A percentile compares a stretch with the other conserved stretches of the same genome.
Evolutionary conservation across 2,797 vertebrate species (phyloP).

Genomic region (Trachops cirrhosus): DNA sequence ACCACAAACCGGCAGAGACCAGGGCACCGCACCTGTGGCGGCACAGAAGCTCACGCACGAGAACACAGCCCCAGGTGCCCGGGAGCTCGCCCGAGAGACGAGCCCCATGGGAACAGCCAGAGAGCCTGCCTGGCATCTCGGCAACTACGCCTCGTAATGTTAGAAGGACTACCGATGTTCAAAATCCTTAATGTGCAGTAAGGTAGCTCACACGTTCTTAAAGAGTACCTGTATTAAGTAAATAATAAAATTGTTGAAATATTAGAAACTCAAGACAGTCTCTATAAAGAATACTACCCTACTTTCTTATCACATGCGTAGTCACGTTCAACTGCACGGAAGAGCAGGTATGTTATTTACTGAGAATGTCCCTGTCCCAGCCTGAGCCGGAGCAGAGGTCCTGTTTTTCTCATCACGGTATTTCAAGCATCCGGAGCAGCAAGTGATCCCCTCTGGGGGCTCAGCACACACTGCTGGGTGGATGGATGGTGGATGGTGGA

Average conservation of each 20-base stretch:
- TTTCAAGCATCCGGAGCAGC: rapidly evolving
- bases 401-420: rapidly evolving
- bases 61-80: not conserved
- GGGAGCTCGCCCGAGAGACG: not conserved
- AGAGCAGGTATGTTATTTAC: rapidly evolving
- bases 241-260: not conserved
- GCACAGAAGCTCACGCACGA: not conserved
- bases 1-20: not conserved
- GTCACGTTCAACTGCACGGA: not conserved
- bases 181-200: not conserved
- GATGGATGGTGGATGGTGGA: not conserved
- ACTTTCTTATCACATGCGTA: not conserved
- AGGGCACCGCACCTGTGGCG: not conserved
- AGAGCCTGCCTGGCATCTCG: not conserved
- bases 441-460: not conserved
- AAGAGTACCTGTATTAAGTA: not conserved
- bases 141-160: not conserved
- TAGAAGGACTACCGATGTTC: not conserved
- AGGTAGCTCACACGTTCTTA: not conserved
- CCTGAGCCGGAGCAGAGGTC: rapidly evolving
- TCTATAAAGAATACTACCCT: not conserved
- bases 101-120: not conserved
- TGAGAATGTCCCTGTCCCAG: rapidly evolving
- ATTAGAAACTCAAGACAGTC: not conserved
- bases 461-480: rapidly evolving